Evolutionary conservation across 2,797 vertebrate species (phyloP).

Genomic region (Phataginus tricuspis): DNA sequence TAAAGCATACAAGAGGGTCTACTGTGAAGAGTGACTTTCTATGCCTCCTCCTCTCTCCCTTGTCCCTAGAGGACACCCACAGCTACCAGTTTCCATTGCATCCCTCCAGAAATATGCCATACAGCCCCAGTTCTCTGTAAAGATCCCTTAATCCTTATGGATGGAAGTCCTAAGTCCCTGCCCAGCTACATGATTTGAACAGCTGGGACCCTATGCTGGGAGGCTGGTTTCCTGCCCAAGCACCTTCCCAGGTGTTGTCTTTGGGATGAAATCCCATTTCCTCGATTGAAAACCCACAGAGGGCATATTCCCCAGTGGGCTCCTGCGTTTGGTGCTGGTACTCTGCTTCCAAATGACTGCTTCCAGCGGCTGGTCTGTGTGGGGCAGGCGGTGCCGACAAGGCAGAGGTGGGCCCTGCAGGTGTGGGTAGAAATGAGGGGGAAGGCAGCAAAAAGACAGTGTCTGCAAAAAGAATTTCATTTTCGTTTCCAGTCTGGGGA

Average conservation of each 20-base stretch:
- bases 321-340: background rate
- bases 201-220: background rate
- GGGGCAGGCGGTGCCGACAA: background rate
- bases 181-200: background rate
- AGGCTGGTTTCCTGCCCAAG: conserved; percentile 16
- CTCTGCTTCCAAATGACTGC: conserved; percentile 13
- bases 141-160: background rate
- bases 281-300: conserved; percentile 52
- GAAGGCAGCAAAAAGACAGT: background rate
- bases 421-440: background rate
- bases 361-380: background rate
- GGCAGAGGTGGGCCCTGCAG: conserved; percentile 25
- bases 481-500: background rate
- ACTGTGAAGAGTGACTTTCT: background rate
- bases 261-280: conserved; percentile 57
- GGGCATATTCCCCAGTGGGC: conserved; percentile 56
- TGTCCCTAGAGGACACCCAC: background rate
- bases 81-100: background rate
- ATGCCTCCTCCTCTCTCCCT: background rate
- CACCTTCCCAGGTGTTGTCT: conserved; percentile 50
- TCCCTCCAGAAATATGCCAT: background rate
- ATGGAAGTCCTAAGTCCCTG: background rate
- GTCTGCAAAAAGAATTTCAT: conserved; percentile 1
- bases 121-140: background rate
- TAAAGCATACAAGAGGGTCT: background rate